phyloP scores from a whole-genome alignment of 1,140 invertebrate species.

The Pollicipes pollicipes region DNA sequence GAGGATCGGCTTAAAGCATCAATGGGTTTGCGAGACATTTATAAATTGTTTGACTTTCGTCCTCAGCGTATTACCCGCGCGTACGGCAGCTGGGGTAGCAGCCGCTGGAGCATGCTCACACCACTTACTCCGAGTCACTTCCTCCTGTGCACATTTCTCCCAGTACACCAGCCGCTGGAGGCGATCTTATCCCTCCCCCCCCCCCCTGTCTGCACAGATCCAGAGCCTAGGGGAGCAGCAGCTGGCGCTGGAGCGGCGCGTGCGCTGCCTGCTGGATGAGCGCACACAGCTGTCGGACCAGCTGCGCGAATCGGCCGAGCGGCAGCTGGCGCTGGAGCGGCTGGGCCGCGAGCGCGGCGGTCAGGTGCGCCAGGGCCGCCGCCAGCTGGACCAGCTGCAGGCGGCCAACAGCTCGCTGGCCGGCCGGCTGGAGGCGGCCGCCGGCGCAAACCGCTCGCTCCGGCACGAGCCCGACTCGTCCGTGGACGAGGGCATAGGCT shows the following conservation, averaged over 20 bases:
- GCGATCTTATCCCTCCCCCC: no score
- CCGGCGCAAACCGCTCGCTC: slow-evolving; percentile 30
- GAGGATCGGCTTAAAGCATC: no score
- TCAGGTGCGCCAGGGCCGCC: background rate
- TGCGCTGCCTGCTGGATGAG: slow-evolving; percentile 42
- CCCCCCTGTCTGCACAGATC: slow-evolving; percentile 32
- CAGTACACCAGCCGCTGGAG: no score
- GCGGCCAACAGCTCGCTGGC: slow-evolving; percentile 31
- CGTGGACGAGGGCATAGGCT: slow-evolving; percentile 17
- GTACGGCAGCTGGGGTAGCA: no score
- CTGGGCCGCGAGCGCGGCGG: slow-evolving; percentile 58
- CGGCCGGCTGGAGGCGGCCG: slow-evolving; percentile 28
- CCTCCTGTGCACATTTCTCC: no score
- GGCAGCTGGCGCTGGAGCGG: slow-evolving; percentile 63
- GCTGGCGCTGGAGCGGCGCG: slow-evolving; percentile 58
- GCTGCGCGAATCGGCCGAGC: slow-evolving; percentile 72
- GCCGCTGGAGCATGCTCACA: no score
- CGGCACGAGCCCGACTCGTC: slow-evolving; percentile 35
- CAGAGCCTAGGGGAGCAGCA: slow-evolving; percentile 65
- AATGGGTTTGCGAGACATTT: no score
- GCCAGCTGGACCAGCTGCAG: slow-evolving; percentile 41
- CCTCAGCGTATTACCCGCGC: no score
- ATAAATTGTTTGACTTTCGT: no score
- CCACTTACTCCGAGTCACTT: no score
- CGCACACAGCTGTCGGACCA: slow-evolving; percentile 53